These are phyloP conservation scores for Sturnira hondurensis DNA, from an alignment of 2,113 vertebrate genomes.

Conservation along the genomic window DNA sequence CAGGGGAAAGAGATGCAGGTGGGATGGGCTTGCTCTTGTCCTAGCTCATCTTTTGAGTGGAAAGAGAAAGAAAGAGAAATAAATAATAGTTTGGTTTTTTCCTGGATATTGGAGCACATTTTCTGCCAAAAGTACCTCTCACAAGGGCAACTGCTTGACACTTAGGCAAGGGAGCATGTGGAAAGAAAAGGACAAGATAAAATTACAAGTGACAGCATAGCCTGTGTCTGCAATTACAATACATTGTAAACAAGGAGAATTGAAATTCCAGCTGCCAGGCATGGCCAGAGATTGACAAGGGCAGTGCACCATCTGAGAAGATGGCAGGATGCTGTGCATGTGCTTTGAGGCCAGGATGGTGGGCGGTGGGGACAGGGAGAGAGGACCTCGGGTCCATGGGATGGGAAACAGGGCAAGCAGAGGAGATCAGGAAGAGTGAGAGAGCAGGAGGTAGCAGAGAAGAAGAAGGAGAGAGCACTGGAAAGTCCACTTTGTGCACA, in stretches of 20 bases:
- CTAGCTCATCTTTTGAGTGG: background rate
- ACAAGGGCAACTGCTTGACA: conserved; percentile 70
- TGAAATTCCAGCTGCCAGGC: conserved; percentile 68
- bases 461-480: background rate
- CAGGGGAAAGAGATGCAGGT: background rate
- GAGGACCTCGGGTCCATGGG: too few relatives aligned
- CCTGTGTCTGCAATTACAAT: conserved; percentile 79
- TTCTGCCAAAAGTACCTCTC: conserved; percentile 36
- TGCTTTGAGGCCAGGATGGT: background rate
- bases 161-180: conserved; percentile 55
- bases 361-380: background rate
- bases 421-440: background rate
- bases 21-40: background rate
- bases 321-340: background rate
- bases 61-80: background rate
- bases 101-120: conserved; percentile 21
- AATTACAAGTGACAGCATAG: conserved; percentile 77
- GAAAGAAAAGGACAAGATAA: conserved; percentile 74
- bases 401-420: background rate
- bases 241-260: conserved; percentile 76
- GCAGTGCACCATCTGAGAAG: background rate
- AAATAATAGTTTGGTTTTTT: background rate
- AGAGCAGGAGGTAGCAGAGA: background rate
- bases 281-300: conserved; percentile 57
- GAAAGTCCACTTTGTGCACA: background rate